Conservation (phyloP, 2,888 invertebrate genomes). For the Anticlea derivata region DNA sequence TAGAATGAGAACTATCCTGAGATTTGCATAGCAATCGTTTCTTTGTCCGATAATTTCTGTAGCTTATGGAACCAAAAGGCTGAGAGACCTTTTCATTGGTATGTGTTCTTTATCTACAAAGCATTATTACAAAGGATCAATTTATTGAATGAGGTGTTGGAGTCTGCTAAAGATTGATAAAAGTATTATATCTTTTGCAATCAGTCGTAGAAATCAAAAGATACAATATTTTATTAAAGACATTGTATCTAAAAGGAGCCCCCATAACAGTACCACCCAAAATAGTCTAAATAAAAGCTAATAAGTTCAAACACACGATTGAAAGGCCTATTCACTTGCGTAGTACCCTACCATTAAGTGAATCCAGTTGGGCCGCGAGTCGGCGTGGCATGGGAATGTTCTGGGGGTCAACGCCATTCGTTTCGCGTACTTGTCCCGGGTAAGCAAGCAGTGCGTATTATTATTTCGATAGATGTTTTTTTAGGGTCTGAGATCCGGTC, state of each 20-base stretch:
- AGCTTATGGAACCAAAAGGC: neutral
- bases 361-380: slow-evolving; percentile 74
- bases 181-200: no score
- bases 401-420: slow-evolving; percentile 82
- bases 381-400: slow-evolving; percentile 80
- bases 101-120: no score
- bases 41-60: slow-evolving; percentile 9
- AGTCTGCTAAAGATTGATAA: no score
- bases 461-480: slow-evolving; percentile 83
- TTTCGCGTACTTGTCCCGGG: slow-evolving; percentile 79
- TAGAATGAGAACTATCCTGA: slow-evolving; percentile 6
- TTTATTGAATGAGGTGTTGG: no score
- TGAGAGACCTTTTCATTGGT: no score
- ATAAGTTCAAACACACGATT: slow-evolving; percentile 74
- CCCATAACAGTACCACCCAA: slow-evolving; percentile 69
- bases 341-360: slow-evolving; percentile 72
- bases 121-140: neutral
- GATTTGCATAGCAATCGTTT: slow-evolving; percentile 13
- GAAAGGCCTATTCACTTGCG: slow-evolving; percentile 71
- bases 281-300: slow-evolving; percentile 67
- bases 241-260: slow-evolving; percentile 37
- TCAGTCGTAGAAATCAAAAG: no score
- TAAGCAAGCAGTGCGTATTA: slow-evolving; percentile 79
- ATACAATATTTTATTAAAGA: slow-evolving; percentile 20
- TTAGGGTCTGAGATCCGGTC: slow-evolving; percentile 82